A percentile compares a stretch with the other conserved stretches of the same genome.
These are phyloP conservation scores for Tinea trinotella DNA, from an alignment of 2,888 invertebrate species.

Conservation along the genomic window DNA sequence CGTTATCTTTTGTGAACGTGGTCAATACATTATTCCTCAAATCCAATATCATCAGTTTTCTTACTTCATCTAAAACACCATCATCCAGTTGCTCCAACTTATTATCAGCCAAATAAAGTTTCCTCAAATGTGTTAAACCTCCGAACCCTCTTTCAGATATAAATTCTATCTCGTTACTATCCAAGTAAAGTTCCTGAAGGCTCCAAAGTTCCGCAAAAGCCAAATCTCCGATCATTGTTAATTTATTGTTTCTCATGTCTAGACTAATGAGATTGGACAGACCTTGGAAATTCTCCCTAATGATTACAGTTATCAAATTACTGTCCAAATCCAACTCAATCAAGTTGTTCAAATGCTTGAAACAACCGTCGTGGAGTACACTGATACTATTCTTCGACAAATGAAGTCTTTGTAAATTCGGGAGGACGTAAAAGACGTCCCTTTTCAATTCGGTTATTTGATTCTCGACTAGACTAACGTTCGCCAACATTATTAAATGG, in stretches of 20 bases:
- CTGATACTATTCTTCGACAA: conserved; percentile 90
- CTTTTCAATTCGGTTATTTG: conserved; percentile 81
- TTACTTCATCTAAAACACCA: conserved; percentile 79
- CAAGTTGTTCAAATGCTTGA: conserved; percentile 80
- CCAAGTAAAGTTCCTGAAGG: conserved; percentile 79
- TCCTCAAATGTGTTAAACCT: conserved; percentile 80
- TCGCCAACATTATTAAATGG: conserved; percentile 78
- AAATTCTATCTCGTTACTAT: conserved; percentile 79
- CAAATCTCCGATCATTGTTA: conserved; percentile 85
- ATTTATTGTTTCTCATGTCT: conserved; percentile 82
- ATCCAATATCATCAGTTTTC: conserved; percentile 81
- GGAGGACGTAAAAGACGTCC: conserved; percentile 82
- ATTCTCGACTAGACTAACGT: conserved; percentile 83
- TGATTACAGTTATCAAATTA: conserved; percentile 81
- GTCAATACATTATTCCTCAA: conserved; percentile 83
- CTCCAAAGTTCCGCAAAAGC: conserved; percentile 86
- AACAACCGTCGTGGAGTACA: conserved; percentile 88
- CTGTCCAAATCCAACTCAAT: conserved; percentile 85
- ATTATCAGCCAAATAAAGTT: conserved; percentile 83
- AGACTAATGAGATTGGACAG: conserved; percentile 80
- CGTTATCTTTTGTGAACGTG: conserved; percentile 80
- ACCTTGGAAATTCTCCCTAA: conserved; percentile 84
- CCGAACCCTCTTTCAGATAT: conserved; percentile 84
- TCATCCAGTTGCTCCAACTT: conserved; percentile 79
- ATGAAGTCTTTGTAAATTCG: conserved; percentile 79